Evolutionary conservation across 64 coral and sea anemone genomes (phyloP), one percentile per base, ranked within the genome.

Genomic region (Montipora capricornis): DNA sequence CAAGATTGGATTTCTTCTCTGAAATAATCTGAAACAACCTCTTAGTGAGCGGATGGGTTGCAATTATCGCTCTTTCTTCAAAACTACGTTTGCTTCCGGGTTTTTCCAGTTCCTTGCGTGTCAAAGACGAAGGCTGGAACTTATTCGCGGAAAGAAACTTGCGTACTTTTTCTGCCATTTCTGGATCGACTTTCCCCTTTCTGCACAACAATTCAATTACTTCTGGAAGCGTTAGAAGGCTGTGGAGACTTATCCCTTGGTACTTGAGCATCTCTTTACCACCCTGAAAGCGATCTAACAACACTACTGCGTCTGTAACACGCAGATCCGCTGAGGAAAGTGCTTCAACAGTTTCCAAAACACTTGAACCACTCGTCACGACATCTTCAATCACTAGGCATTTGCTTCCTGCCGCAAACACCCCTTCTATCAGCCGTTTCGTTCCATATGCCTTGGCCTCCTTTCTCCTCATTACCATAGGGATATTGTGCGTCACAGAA

Each of bases 401-500:
- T 4, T 89, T 91, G 19, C 75, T 73, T 16, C 92, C 89, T 74
- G 68, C 61, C 49, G 89, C 75, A 84, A 99, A 99, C 46, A 94
- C 91, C 53, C 98, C 98, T 64, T 99, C 98, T 49, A 99, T 99
- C 44, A 99, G 24, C 62, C 96, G 91, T 80, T 99, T 99, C 15
- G 98, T 99, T 80, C 98, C 98, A 80, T 99, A 99, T 12, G 92
- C 73, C 77, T 99, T 99, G 8, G 98, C 95, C 87, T 99, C 98
- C 58, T 99, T 99, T 74, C 98, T 83, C 77, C 92, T 96, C 92
- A 99, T 99, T 16, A 99, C 89, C 98, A 99, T 99, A 0, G 98
- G 98, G 1, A 95, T 84, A 49, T 99, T 89, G 8, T 96, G 74
- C 14, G 52, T 95, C 4, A 96, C 95, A 19, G 98, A 96, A n/a